phyloP scores from a whole-genome alignment of 1,140 invertebrate genomes.

The Gonioctena quinquepunctata region DNA sequence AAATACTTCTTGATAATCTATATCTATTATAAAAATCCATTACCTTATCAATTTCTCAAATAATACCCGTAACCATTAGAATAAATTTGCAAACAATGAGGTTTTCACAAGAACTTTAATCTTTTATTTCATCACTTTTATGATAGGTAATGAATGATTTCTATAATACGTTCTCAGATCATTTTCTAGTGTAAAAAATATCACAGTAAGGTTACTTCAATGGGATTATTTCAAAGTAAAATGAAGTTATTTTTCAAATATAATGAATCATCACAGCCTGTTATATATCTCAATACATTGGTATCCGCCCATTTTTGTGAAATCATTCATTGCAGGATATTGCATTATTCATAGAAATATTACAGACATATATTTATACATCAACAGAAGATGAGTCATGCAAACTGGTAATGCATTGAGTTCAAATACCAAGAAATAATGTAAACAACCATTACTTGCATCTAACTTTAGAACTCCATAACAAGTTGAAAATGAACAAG shows the following conservation, averaged over 20 bases:
- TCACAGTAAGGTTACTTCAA: not conserved
- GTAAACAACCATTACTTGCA: no score
- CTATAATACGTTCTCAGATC: not conserved
- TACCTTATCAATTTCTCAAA: not conserved
- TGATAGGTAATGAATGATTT: not conserved
- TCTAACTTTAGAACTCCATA: no score
- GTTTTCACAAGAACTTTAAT: no score
- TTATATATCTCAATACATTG: not conserved
- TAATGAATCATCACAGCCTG: slow-evolving; percentile 14
- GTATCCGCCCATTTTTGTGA: not conserved
- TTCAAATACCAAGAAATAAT: no score
- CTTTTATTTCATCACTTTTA: no score
- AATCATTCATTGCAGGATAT: no score
- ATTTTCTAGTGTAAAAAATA: not conserved
- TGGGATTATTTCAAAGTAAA: not conserved
- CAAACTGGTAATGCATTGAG: no score
- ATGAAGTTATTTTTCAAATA: not conserved
- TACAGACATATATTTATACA: no score
- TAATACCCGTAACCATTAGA: not conserved
- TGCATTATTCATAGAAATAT: no score
- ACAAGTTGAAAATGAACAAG: no score
- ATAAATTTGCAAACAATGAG: not conserved
- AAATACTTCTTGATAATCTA: not conserved
- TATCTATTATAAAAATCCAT: not conserved
- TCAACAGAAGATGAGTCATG: no score